A percentile compares a stretch with the other conserved stretches of the same genome.
Evolutionary conservation across 1,140 invertebrate species (phyloP).

Genomic region (Apocrypta bakeri): DNA sequence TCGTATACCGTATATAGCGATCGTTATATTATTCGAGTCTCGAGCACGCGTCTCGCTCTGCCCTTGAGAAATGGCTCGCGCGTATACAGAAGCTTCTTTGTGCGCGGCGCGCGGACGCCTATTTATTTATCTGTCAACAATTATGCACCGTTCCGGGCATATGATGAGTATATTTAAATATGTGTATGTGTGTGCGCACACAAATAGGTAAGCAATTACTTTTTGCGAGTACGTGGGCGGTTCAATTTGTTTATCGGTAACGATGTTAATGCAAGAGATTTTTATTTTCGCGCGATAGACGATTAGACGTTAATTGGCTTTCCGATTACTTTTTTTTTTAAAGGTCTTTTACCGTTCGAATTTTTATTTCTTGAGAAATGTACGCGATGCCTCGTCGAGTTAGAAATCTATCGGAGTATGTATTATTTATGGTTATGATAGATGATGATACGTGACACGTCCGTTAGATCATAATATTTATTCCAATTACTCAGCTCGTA

Average conservation of each 20-base stretch:
- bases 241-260: background rate
- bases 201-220: background rate
- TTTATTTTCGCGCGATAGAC: background rate
- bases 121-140: slow-evolving; percentile 73
- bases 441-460: too few species aligned
- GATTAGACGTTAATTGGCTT: background rate
- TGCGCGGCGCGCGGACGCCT: slow-evolving; percentile 52
- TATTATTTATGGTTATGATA: too few species aligned
- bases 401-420: too few species aligned
- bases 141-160: slow-evolving; percentile 55
- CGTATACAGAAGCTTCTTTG: slow-evolving; percentile 68
- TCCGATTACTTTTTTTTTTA: background rate
- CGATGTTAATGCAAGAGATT: background rate
- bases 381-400: background rate
- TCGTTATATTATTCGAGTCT: slow-evolving; percentile 2
- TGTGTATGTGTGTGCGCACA: background rate
- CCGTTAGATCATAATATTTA: too few species aligned
- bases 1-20: background rate
- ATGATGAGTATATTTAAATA: background rate
- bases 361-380: background rate
- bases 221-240: background rate
- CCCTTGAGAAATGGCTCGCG: slow-evolving; percentile 23
- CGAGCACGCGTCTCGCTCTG: background rate
- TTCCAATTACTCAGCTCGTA: too few species aligned
- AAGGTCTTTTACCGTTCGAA: too few species aligned